A percentile compares a stretch with the other conserved stretches of the same genome.
Conservation (phyloP, 2,888 invertebrate genomes). For the Lacanobia oleracea region DNA sequence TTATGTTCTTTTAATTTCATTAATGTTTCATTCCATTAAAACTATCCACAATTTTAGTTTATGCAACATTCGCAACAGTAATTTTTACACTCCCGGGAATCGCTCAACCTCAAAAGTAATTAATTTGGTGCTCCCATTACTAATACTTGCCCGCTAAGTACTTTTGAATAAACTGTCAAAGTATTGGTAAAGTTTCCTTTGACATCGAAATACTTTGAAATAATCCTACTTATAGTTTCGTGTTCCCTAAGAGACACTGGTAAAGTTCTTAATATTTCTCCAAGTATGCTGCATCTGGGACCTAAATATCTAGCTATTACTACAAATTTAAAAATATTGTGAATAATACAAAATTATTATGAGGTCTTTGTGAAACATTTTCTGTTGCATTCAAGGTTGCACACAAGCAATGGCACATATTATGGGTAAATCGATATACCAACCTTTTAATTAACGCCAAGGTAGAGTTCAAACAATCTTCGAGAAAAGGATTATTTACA, state of each 20-base stretch:
- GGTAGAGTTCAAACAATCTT: not conserved
- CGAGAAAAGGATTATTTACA: not conserved
- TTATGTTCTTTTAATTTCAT: not conserved
- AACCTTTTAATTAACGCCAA: not conserved
- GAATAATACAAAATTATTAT: not conserved
- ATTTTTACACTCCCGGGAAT: constrained; percentile 4
- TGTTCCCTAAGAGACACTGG: not conserved
- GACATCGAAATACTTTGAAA: constrained; percentile 18
- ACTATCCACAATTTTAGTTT: not conserved
- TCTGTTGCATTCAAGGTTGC: constrained; percentile 3
- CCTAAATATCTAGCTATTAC: not conserved
- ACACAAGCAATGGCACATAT: not conserved
- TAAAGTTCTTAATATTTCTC: not conserved
- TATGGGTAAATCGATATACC: not conserved
- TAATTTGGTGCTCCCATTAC: constrained; percentile 1
- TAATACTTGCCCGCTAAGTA: constrained; percentile 14
- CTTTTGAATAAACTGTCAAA: constrained; percentile 17
- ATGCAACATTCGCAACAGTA: constrained; percentile 1
- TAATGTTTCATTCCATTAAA: not conserved
- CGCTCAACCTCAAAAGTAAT: constrained; percentile 11
- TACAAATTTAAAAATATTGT: not conserved
- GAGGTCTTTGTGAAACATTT: not conserved
- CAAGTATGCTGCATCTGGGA: not conserved
- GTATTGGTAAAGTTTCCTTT: constrained; percentile 19
- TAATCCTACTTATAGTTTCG: constrained; percentile 7